These are phyloP conservation scores for Trichopoda pennipes DNA, from an alignment of 2,888 invertebrate genomes.

Conservation along the genomic window DNA sequence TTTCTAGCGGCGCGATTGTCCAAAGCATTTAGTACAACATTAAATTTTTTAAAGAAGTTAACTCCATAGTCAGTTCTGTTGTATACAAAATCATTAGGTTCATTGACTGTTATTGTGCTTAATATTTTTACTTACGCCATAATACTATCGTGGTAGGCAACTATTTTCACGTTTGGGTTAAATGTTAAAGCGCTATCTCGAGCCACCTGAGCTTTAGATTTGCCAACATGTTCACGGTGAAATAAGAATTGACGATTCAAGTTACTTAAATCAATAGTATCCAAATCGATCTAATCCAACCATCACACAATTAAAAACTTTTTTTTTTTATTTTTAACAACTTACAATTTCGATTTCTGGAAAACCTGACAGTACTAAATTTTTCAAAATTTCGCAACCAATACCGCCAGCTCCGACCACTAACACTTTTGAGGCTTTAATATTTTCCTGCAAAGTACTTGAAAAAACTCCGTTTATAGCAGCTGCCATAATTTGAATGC, in stretches of 20 bases:
- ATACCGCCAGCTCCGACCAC: constrained; percentile 99
- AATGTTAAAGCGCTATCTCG: constrained; percentile 92
- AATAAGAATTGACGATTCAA: constrained; percentile 99
- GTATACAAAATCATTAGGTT: not conserved
- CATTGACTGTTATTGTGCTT: not conserved
- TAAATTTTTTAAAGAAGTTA: constrained; percentile 94
- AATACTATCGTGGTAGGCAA: constrained; percentile 95
- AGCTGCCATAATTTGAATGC: constrained; percentile 83
- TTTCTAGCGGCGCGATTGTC: constrained; percentile 98
- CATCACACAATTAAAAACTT: not conserved
- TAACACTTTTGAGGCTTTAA: constrained; percentile 88
- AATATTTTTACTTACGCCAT: constrained; percentile 86
- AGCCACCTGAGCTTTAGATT: constrained; percentile 96
- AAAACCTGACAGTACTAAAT: constrained; percentile 97
- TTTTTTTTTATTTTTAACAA: not conserved
- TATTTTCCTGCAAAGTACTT: constrained; percentile 84
- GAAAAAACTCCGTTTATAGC: constrained; percentile 86
- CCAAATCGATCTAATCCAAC: constrained; percentile 93
- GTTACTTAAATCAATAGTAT: constrained; percentile 99
- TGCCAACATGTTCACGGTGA: constrained; percentile 98
- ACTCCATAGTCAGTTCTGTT: constrained; percentile 92
- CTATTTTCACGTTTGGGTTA: constrained; percentile 93
- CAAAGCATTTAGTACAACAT: constrained; percentile 96
- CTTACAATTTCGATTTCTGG: constrained; percentile 93
- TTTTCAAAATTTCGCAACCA: constrained; percentile 98